Evolutionary conservation across 2,113 vertebrate genomes (phyloP), one percentile per base, ranked within the genome.

Genomic region (Boleophthalmus pectinirostris): DNA sequence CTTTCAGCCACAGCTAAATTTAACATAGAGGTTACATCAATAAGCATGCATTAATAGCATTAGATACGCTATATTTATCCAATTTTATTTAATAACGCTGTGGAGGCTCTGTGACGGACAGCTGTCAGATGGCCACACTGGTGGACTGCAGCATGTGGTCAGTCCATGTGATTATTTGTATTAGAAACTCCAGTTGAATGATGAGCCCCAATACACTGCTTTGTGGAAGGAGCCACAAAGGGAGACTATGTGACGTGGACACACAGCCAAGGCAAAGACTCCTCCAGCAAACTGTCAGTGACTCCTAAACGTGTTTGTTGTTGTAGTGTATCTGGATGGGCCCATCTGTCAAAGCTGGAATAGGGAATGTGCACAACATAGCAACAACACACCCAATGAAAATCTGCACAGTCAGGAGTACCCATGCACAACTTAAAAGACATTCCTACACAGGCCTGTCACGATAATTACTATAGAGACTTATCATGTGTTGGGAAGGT

Each of bases 131-230:
- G 0, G 5, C 61, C 1, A n/a, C 23, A 68, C 33, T 18, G 82
- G 47, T 80, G 75, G 78, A 66, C 68, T 75, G 75, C 66, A 38
- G 82, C 88, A 90, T 90, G 88, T 91, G 86, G 86, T 83, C 6
- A 10, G 57, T 74, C 64, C 67, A 70, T 72, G 68, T 77, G 92
- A 90, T 92, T 94, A 93, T 94, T 93, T 94, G 83, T 92, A 83
- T 91, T 90, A 70, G 72, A 88, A 84, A 66, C 64, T 81, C 33
- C 69, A 73, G 86, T 70, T 87, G 89, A 92, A 89, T 86, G 89
- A 92, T 87, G 85, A 87, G 72, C 88, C 90, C 82, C 86, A 24
- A 38, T 75, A 69, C 86, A 77, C 81, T 76, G 69, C 20, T 66
- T 65, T 74, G 63, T 1, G 14, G 57, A 65, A 65, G 49, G 68